A percentile compares a stretch with the other conserved stretches of the same genome.
phyloP scores from a whole-genome alignment of 2,888 invertebrate species.

The Deilephila elpenor region DNA sequence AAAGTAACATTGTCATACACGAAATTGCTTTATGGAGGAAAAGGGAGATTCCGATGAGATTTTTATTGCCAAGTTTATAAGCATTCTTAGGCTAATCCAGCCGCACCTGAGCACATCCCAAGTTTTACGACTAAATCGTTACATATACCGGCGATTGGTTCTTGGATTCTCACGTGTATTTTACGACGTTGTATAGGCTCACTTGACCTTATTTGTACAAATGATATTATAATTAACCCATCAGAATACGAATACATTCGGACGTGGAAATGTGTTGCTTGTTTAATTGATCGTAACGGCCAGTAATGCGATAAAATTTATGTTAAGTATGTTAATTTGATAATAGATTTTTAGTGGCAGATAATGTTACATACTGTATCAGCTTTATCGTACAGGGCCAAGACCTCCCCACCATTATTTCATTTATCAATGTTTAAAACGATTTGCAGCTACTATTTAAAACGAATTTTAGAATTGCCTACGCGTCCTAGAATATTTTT shows the following conservation, averaged over 20 bases:
- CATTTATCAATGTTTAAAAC: too few species aligned
- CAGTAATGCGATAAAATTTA: slow-evolving; percentile 27
- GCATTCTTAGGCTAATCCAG: slow-evolving; percentile 22
- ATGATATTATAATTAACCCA: slow-evolving; percentile 27
- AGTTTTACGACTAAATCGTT: slow-evolving; percentile 20
- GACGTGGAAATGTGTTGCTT: not conserved
- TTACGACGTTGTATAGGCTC: not conserved
- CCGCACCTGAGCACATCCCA: not conserved
- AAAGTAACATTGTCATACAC: slow-evolving; percentile 13
- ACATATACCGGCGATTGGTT: slow-evolving; percentile 17
- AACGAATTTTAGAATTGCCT: too few species aligned
- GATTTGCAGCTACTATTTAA: too few species aligned
- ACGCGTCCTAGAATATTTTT: too few species aligned
- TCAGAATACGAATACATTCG: slow-evolving; percentile 23
- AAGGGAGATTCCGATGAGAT: slow-evolving; percentile 2
- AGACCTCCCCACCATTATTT: too few species aligned
- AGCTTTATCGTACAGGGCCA: too few species aligned
- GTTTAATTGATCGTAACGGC: slow-evolving; percentile 41
- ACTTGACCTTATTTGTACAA: slow-evolving; percentile 15
- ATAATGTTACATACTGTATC: not conserved
- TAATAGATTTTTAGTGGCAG: not conserved
- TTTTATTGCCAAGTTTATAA: slow-evolving; percentile 17
- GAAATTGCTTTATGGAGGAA: slow-evolving; percentile 2
- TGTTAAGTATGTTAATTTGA: slow-evolving; percentile 32
- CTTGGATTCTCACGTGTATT: slow-evolving; percentile 13